These are phyloP conservation scores for Pterostichus madidus DNA, from an alignment of 2,888 invertebrate species.

Conservation along the genomic window DNA sequence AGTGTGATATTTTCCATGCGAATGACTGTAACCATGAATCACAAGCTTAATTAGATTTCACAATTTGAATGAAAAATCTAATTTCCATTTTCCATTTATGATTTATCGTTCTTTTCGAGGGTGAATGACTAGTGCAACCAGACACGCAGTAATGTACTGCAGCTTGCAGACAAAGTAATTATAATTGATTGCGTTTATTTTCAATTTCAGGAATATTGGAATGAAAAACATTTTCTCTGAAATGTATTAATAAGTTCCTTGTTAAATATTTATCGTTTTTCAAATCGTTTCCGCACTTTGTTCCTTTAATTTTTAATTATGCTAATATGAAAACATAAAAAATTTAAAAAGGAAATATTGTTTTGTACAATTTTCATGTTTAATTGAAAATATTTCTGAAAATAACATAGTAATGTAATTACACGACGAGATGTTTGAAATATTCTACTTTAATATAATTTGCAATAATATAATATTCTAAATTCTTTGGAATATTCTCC, in stretches of 20 bases:
- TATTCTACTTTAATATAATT: not conserved
- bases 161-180: conserved; percentile 8
- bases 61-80: conserved; percentile 36
- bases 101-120: conserved; percentile 20
- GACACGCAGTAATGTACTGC: not conserved
- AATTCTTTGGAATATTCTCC: not conserved
- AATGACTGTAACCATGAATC: conserved; percentile 7
- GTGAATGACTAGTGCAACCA: conserved; percentile 21
- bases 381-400: conserved; percentile 1
- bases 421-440: not conserved
- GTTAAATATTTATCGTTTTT: conserved; percentile 3
- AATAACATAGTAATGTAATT: not conserved
- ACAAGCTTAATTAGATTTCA: conserved; percentile 10
- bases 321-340: not conserved
- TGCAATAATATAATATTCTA: not conserved
- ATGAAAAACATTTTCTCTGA: not conserved
- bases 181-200: not conserved
- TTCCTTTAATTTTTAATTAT: not conserved
- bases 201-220: not conserved
- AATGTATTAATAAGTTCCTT: not conserved
- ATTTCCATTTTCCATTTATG: conserved; percentile 46
- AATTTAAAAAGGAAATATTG: not conserved
- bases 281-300: not conserved
- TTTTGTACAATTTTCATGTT: not conserved
- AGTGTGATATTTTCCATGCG: not conserved